Base-by-base conservation (phyloP, 2,797 vertebrate genomes). In the Lacerta agilis region DNA sequence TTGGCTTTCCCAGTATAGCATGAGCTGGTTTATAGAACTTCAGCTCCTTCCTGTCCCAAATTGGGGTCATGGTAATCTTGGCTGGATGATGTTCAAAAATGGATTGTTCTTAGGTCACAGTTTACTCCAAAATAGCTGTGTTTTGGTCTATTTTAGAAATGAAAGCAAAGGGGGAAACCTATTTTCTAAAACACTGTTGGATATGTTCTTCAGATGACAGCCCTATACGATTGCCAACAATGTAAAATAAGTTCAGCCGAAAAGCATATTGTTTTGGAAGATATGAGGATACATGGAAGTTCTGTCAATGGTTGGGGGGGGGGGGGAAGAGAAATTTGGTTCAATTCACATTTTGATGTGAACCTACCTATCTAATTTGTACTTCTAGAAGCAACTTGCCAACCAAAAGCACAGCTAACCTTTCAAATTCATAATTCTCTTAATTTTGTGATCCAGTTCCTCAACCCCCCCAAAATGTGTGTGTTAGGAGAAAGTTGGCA, bases 1-100 rank as follows among this genome's bases (percentile, higher is more conserved):
- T 83, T 83, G 72, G 72, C n/a, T 87, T 87, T 76, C 41, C 29
- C 13, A 49, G 8, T 66, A 67, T 25, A 76, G 36, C 38, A 82
- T 77, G 67, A 82, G 58, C n/a, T 87, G 71, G 29, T 66, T 87
- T 82, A 82, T 49, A 49, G 58, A 82, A 87, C 71, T 73, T 61
- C 69, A 73, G 55, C 71, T 82, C 69, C 58, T 76, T 82, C 80
- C 61, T 77, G 72, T 69, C 72, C 80, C 41, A 55, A 20, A 83
- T 67, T 66, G n/a, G 61, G 61, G 41, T 75, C 61, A 55, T 29
- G 61, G 20, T 55, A 67, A 79, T 79, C 11, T 38, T 86, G 76
- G 76, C 33, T 71, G 33, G 33, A 79, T 58, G 66, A 58, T 5
- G 38, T 71, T 86, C 33, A 43, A 72, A 61, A 61, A 85, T 33